A percentile compares a stretch with the other conserved stretches of the same genome.
These are phyloP conservation scores for Oligia fasciuncula DNA, from an alignment of 2,888 invertebrate species.

Conservation along the genomic window DNA sequence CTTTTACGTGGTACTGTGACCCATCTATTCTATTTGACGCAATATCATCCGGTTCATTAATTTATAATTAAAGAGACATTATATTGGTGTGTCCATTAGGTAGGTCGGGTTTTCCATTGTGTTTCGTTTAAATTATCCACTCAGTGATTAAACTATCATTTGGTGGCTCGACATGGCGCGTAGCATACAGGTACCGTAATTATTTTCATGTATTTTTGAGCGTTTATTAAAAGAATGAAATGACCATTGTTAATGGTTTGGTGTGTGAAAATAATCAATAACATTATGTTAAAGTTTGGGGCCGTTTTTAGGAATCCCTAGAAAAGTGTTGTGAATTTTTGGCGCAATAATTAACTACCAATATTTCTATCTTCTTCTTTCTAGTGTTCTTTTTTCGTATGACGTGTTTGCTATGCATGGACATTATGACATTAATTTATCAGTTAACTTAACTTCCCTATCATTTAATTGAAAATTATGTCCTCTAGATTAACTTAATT, in stretches of 20 bases:
- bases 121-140: constrained; percentile 43
- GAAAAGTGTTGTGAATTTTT: background rate
- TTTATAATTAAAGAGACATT: constrained; percentile 47
- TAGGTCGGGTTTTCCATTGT: constrained; percentile 47
- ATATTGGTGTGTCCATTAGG: constrained; percentile 1
- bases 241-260: background rate
- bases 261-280: background rate
- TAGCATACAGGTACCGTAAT: constrained; percentile 48
- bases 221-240: background rate
- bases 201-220: constrained; percentile 8
- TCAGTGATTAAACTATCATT: constrained; percentile 45
- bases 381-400: background rate
- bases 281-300: too few species aligned
- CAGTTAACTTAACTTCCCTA: background rate
- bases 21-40: background rate
- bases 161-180: constrained; percentile 50
- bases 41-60: constrained; percentile 46
- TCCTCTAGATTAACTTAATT: background rate
- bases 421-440: background rate
- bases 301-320: background rate
- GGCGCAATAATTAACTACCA: background rate
- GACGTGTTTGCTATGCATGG: background rate
- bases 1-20: background rate
- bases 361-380: background rate
- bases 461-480: background rate